Evolutionary conservation across 2,888 invertebrate genomes (phyloP).

Genomic region (Cheilosia vernalis): DNA sequence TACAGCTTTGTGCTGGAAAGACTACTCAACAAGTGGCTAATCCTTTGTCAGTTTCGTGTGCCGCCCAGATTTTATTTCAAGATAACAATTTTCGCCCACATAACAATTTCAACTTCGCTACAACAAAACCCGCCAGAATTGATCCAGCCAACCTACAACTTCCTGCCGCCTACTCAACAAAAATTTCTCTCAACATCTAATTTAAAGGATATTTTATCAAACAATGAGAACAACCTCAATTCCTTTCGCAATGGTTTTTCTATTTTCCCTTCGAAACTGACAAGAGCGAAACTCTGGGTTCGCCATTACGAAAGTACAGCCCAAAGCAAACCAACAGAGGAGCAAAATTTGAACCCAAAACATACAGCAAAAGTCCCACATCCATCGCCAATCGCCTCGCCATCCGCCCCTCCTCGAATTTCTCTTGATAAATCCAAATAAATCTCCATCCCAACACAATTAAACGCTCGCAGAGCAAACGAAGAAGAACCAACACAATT

Average conservation of each 20-base stretch:
- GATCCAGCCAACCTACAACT: background rate
- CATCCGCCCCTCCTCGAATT: slow-evolving; percentile 13
- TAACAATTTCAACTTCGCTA: background rate
- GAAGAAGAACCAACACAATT: background rate
- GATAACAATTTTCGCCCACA: background rate
- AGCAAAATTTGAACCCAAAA: background rate
- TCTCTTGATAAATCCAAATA: slow-evolving; percentile 3
- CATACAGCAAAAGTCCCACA: background rate
- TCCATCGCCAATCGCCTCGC: background rate
- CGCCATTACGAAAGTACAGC: slow-evolving; percentile 59
- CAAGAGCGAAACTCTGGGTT: slow-evolving; percentile 30
- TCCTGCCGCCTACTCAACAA: background rate
- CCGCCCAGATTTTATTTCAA: background rate
- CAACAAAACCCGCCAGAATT: background rate
- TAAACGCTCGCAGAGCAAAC: slow-evolving; percentile 9
- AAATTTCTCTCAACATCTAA: background rate
- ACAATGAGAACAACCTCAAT: too few species aligned
- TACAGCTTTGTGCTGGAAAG: too few species aligned
- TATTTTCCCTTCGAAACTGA: slow-evolving; percentile 30
- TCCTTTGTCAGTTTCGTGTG: background rate
- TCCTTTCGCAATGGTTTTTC: background rate
- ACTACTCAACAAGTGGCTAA: background rate
- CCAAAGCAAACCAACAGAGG: slow-evolving; percentile 38
- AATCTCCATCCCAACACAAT: slow-evolving; percentile 5
- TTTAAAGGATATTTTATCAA: background rate